These are phyloP conservation scores for Rhinopomastus cyanomelas DNA, from an alignment of 2,113 vertebrate species.

Conservation along the genomic window DNA sequence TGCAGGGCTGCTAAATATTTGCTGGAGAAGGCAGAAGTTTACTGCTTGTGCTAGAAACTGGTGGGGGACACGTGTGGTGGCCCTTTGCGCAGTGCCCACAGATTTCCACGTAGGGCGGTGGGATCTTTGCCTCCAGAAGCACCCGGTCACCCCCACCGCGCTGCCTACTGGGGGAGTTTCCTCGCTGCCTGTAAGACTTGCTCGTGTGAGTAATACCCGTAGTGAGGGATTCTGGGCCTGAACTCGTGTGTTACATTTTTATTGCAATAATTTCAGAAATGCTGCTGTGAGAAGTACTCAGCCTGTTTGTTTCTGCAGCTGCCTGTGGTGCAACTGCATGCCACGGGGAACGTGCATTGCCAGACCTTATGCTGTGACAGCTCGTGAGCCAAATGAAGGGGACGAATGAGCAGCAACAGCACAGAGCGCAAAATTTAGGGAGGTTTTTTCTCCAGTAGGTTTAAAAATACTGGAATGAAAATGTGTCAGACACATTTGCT, in stretches of 20 bases:
- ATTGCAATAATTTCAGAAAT: background rate
- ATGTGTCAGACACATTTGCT: background rate
- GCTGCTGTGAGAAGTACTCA: constrained; percentile 23
- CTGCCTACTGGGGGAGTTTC: background rate
- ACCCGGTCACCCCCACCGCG: background rate
- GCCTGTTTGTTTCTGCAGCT: constrained; percentile 48
- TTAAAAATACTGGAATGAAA: background rate
- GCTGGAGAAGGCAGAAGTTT: background rate
- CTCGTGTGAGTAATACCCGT: background rate
- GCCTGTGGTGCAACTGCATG: constrained; percentile 7
- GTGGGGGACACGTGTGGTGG: background rate
- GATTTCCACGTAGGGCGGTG: rapidly evolving
- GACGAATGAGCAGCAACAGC: background rate
- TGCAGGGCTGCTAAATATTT: background rate
- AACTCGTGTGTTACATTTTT: background rate
- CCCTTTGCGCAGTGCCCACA: rapidly evolving
- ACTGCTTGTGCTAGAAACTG: background rate
- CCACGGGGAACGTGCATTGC: background rate
- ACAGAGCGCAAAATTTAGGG: background rate
- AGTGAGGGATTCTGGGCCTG: background rate
- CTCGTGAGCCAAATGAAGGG: background rate
- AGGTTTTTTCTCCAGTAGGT: background rate
- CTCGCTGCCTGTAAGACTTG: background rate
- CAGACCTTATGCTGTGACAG: constrained; percentile 17
- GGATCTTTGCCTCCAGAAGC: background rate